Percentiles rank a stretch among this genome's conserved stretches.
These are phyloP conservation scores for Pagetopsis macropterus DNA, from an alignment of 2,797 vertebrate species.

Conservation along the genomic window DNA sequence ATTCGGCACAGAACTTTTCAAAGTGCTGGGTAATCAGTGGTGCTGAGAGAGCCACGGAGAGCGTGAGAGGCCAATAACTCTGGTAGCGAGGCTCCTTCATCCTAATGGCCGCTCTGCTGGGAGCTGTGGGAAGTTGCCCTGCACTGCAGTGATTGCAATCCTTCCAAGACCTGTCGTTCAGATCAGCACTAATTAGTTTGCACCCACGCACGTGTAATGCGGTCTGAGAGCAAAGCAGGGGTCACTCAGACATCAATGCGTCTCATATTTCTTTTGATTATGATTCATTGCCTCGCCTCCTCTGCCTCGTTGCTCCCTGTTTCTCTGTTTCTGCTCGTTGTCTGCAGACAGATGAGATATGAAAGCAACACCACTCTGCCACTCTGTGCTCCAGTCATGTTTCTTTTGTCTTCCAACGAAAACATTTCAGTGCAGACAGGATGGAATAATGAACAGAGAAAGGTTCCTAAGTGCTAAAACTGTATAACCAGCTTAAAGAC, in stretches of 20 bases:
- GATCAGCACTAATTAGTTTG: conserved; percentile 52
- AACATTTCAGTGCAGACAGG: conserved; percentile 2
- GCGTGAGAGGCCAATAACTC: conserved; percentile 49
- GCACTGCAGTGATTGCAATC: conserved; percentile 33
- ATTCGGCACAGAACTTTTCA: conserved; percentile 30
- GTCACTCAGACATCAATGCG: conserved; percentile 1
- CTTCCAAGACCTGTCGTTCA: conserved; percentile 1
- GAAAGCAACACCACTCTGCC: conserved; percentile 16
- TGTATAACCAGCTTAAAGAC: background rate
- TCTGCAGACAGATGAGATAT: conserved; percentile 23
- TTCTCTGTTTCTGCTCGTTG: conserved; percentile 1
- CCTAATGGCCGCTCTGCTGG: conserved; percentile 35
- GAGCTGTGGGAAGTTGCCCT: conserved; percentile 29
- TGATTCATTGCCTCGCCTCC: conserved; percentile 7
- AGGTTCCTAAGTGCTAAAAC: background rate
- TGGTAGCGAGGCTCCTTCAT: conserved; percentile 50
- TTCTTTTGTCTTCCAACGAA: conserved; percentile 14
- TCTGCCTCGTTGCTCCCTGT: background rate
- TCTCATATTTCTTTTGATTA: conserved; percentile 33
- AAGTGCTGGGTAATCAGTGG: conserved; percentile 51
- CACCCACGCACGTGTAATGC: conserved; percentile 9
- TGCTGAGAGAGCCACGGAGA: conserved; percentile 15
- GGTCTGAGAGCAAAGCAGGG: conserved; percentile 29
- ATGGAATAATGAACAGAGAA: conserved; percentile 9
- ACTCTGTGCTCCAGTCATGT: background rate